Evolutionary conservation across 2,888 invertebrate species (phyloP).

Genomic region (Drosophila kokeensis): DNA sequence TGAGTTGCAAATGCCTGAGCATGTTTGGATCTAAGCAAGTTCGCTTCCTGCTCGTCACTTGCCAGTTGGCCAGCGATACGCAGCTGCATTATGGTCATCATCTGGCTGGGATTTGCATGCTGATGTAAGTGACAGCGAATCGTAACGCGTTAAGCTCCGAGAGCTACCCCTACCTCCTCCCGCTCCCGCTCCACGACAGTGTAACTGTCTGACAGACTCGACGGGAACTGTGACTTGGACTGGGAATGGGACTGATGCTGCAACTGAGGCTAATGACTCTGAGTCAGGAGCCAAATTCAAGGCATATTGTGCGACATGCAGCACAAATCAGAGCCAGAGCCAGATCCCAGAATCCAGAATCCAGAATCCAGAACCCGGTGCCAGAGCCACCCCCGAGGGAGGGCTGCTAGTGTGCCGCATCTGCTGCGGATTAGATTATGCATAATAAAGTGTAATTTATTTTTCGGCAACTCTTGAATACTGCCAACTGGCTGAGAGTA

Average conservation of each 20-base stretch:
- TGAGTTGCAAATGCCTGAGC: slow-evolving; percentile 23
- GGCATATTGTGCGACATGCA: slow-evolving; percentile 55
- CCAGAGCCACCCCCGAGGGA: slow-evolving; percentile 16
- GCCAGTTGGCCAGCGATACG: slow-evolving; percentile 55
- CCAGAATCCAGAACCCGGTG: not conserved
- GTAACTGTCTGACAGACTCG: slow-evolving; percentile 58
- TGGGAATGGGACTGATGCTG: slow-evolving; percentile 11
- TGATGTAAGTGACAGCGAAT: slow-evolving; percentile 56
- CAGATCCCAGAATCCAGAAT: not conserved
- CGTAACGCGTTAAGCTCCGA: slow-evolving; percentile 63
- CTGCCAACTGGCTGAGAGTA: slow-evolving; percentile 50
- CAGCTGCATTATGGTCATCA: slow-evolving; percentile 62
- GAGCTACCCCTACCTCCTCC: slow-evolving; percentile 5
- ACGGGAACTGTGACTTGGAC: slow-evolving; percentile 12
- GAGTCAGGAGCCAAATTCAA: slow-evolving; percentile 55
- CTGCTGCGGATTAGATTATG: slow-evolving; percentile 85
- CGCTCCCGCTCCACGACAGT: not conserved
- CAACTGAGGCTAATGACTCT: slow-evolving; percentile 55
- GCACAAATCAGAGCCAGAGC: slow-evolving; percentile 41
- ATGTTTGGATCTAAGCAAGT: slow-evolving; percentile 37
- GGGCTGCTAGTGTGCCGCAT: slow-evolving; percentile 68
- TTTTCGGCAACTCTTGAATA: slow-evolving; percentile 59
- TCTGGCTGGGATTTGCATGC: slow-evolving; percentile 60
- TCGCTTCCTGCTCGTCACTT: slow-evolving; percentile 61
- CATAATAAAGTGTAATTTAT: slow-evolving; percentile 85